A percentile compares a stretch with the other conserved stretches of the same genome.
These are phyloP conservation scores for Cryptoprocta ferox DNA, from an alignment of 2,797 vertebrate species.

Conservation along the genomic window DNA sequence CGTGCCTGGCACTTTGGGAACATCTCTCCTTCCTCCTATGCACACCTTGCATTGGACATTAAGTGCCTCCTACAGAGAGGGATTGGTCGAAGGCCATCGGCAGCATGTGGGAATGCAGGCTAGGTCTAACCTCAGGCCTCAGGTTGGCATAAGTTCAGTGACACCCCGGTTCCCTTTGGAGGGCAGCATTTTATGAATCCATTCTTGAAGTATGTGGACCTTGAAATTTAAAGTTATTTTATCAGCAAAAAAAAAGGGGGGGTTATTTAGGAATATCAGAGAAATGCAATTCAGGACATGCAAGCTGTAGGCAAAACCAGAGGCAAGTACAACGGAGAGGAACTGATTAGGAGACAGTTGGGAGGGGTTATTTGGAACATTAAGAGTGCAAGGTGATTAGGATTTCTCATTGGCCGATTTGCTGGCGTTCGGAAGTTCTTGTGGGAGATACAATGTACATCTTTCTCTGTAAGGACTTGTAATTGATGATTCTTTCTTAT, in stretches of 20 bases:
- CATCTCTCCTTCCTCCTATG: neutral
- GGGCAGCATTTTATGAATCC: neutral
- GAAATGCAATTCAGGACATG: neutral
- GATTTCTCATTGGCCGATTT: neutral
- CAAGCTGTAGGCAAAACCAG: neutral
- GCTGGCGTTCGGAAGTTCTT: neutral
- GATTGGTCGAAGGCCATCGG: neutral
- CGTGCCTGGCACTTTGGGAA: neutral
- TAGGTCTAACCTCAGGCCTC: neutral
- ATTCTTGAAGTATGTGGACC: neutral
- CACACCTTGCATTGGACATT: neutral
- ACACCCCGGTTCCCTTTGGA: too few species aligned
- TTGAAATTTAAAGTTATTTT: neutral
- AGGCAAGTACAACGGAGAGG: neutral
- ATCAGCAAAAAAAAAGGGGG: neutral
- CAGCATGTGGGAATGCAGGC: neutral
- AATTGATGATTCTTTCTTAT: neutral
- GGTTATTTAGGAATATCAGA: neutral
- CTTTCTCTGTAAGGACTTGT: neutral
- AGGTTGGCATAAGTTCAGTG: accelerated
- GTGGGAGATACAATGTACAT: neutral
- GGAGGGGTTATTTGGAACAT: neutral
- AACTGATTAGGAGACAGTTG: neutral
- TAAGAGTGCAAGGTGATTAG: neutral
- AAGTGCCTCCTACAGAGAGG: neutral